phyloP scores from a whole-genome alignment of 2,797 vertebrate genomes.

The Holocentrus rufus region DNA sequence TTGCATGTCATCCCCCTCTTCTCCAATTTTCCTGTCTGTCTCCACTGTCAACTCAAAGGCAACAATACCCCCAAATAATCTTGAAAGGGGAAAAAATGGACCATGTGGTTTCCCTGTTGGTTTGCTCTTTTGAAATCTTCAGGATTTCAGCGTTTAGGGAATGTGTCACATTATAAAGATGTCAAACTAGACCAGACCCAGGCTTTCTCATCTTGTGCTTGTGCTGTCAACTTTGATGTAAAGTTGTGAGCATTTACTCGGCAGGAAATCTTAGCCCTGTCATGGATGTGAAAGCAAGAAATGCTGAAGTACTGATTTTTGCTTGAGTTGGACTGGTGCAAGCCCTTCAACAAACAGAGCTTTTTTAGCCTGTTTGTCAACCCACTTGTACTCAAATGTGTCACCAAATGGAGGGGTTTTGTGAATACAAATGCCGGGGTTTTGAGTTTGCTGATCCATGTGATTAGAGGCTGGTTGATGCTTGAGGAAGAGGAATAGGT shows the following conservation, averaged over 20 bases:
- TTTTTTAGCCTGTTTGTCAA: conserved; percentile 3
- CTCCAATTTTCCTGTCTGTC: too few relatives aligned
- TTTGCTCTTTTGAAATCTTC: conserved; percentile 6
- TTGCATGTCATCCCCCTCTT: too few relatives aligned
- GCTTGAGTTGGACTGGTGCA: not conserved
- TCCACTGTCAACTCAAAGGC: too few relatives aligned
- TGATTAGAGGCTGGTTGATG: conserved; percentile 21
- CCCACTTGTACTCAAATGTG: conserved; percentile 7
- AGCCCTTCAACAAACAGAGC: conserved; percentile 2
- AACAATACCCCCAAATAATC: too few relatives aligned
- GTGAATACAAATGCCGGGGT: not conserved
- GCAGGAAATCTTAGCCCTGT: not conserved
- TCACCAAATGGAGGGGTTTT: conserved; percentile 2
- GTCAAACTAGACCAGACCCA: not conserved
- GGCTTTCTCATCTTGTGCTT: not conserved
- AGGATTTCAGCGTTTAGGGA: not conserved
- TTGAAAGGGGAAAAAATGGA: too few relatives aligned
- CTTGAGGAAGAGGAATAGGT: not conserved
- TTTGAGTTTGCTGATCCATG: conserved; percentile 20
- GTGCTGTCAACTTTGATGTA: not conserved
- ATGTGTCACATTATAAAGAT: not conserved
- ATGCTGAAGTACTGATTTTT: not conserved
- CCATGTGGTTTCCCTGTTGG: not conserved
- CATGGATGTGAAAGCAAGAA: not conserved
- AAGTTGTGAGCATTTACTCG: not conserved